Base-by-base conservation (phyloP, 2,797 vertebrate species). In the Neosilurus mollespiculum region DNA sequence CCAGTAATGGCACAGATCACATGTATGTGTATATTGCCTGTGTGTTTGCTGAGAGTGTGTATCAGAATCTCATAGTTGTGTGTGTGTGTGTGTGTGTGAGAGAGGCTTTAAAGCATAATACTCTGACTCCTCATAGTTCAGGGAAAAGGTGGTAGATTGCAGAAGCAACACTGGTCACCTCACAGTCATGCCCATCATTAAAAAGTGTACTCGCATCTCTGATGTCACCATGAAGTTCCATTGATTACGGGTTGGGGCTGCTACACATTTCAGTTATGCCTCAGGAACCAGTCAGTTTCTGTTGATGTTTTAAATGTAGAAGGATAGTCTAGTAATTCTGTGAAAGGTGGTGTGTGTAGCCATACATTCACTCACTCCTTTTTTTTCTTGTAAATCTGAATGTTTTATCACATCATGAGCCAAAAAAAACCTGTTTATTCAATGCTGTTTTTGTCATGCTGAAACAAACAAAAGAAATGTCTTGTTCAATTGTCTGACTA, bases 181-280 rank as follows among this genome's bases (percentile, higher is more conserved):
- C 54, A 20, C 65, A 81, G 9, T 54, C 58, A 43, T 76, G 9
- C 59, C 43, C n/a, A 16, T 65, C 26, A 10, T 71, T 43, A 73
- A 56, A 72, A 22, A 54, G 54, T 64, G 69, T 79, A 49, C 81
- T 84, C 62, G 26, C 78, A 83, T 15, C 76, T 83, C 77, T 80
- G 83, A 75, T 81, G 83, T 83, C 11, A 80, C 72, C 78, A 81
- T 75, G 70, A 30, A 86, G 78, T 88, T 82, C 70, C 22, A 64
- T 87, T 83, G 78, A 87, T 87, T 85, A 87, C 80, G 71, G 81
- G 85, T 89, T 78, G 61, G 80, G 82, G 72, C 80, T 81, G 53
- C 69, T 85, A 76, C 71, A 62, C 64, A 83, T 83, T 83, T 87
- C 64, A 37, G 77, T 82, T 82, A 75, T 51, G 82, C 80, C 86